Evolutionary conservation across 2,797 vertebrate genomes (phyloP), one percentile per base, ranked within the genome.

Genomic region (Hyperoplus lanceolatus): DNA sequence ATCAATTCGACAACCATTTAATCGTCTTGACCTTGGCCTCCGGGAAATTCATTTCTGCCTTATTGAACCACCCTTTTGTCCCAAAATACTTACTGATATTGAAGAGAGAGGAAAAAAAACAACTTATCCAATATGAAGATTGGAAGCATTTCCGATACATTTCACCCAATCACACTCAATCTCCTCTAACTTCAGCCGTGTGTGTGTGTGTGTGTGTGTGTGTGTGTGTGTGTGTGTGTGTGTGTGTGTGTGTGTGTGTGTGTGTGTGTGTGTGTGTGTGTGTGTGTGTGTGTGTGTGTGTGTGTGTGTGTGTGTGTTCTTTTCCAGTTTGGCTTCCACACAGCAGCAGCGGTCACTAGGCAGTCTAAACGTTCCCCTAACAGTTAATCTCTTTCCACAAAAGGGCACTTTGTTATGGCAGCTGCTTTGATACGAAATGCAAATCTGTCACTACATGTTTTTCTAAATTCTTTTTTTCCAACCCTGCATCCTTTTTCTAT

Each of bases 381-480:
- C 90, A 92, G 90, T 92, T 93, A 94, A 94, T 94, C 94, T 92
- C 90, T 80, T 66, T 41, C 46, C 87, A 93, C 93, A 94, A 94
- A 91, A 93, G 91, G 73, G 38, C 85, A 92, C 92, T 91, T 93
- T 94, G 93, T 94, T 86, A 83, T 80, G 83, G 87, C 90, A 84
- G 82, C 91, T 92, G 91, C 87, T 91, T 90, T 93, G 87, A 78
- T 61, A 80, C 82, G 86, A 92, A 90, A 91, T 92, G 90, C 90
- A 89, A 93, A 92, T 93, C 88, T 88, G 70, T 84, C 73, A 86
- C 85, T 82, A 89, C 68, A 77, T 61, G 73, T 85, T 85, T 29
- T 80, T 85, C 21, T 59, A 48, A 80, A 82, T 78, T 60, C 46
- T 88, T 73, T 57, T 29, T 29, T 29, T 29, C 29, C 29, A 29